Percentiles rank a stretch among this genome's conserved stretches.
phyloP scores from a whole-genome alignment of 2,113 vertebrate genomes.

The Tichodroma muraria region DNA sequence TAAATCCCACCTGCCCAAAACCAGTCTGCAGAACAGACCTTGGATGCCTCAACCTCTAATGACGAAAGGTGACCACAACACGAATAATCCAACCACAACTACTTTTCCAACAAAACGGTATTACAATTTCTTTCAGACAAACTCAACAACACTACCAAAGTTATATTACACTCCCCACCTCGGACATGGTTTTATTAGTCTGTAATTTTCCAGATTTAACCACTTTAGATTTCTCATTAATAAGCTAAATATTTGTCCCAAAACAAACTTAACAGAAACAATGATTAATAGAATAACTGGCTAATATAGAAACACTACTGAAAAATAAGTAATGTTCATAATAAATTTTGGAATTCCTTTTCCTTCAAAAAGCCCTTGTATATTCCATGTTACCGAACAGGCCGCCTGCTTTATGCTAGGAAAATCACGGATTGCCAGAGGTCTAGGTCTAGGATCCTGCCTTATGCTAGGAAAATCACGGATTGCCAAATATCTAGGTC shows the following conservation, averaged over 20 bases:
- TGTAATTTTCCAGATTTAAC: background rate
- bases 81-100: background rate
- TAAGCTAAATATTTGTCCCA: background rate
- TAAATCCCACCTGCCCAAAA: background rate
- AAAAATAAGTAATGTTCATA: background rate
- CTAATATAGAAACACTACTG: background rate
- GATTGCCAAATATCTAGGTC: background rate
- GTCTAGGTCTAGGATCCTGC: too few relatives aligned
- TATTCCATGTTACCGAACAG: rapidly evolving
- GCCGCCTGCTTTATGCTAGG: background rate
- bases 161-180: background rate
- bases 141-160: background rate
- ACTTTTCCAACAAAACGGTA: background rate
- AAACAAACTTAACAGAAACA: background rate
- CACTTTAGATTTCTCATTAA: background rate
- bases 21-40: background rate
- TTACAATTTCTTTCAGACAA: background rate
- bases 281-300: background rate
- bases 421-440: background rate
- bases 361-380: background rate
- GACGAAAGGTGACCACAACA: background rate
- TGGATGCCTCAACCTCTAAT: background rate
- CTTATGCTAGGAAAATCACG: background rate
- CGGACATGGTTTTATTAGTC: background rate
- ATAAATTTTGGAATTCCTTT: background rate